phyloP scores from a whole-genome alignment of 2,888 invertebrate species.

The Erebia ligea region DNA sequence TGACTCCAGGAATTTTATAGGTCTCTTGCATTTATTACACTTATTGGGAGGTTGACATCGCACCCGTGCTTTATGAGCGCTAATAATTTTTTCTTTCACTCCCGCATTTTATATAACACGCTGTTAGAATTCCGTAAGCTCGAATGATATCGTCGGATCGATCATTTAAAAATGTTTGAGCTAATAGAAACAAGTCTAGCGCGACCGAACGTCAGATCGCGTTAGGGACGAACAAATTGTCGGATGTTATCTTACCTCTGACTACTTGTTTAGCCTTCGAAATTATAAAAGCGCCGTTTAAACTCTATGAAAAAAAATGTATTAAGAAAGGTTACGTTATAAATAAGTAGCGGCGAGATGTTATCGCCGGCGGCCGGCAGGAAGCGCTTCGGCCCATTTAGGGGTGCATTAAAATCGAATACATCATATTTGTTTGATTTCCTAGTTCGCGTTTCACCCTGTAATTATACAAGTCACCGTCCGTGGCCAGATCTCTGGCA shows the following conservation, averaged over 20 bases:
- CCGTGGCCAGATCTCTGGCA: constrained; percentile 73
- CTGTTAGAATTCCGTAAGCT: constrained; percentile 54
- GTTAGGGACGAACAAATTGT: constrained; percentile 60
- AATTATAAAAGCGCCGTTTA: constrained; percentile 74
- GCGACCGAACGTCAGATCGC: constrained; percentile 48
- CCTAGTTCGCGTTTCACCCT: constrained; percentile 81
- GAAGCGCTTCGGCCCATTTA: constrained; percentile 82
- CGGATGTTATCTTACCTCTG: constrained; percentile 66
- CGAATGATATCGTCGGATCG: constrained; percentile 41
- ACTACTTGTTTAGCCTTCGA: constrained; percentile 70
- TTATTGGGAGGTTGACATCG: constrained; percentile 63
- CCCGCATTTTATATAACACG: constrained; percentile 58
- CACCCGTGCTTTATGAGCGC: constrained; percentile 62
- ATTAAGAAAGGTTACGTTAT: constrained; percentile 67
- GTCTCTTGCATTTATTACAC: constrained; percentile 65
- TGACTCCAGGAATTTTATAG: constrained; percentile 65
- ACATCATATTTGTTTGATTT: constrained; percentile 85
- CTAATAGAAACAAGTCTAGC: constrained; percentile 49
- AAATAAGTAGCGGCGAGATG: constrained; percentile 77
- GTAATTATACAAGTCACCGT: constrained; percentile 82
- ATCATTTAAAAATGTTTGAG: constrained; percentile 43
- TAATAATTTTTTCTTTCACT: constrained; percentile 68
- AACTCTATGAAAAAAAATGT: constrained; percentile 52
- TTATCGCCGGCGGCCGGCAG: constrained; percentile 73
- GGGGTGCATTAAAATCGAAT: constrained; percentile 84